Evolutionary conservation across 2,888 invertebrate genomes (phyloP), one percentile per base, ranked within the genome.

Genomic region (Mystacides longicornis): DNA sequence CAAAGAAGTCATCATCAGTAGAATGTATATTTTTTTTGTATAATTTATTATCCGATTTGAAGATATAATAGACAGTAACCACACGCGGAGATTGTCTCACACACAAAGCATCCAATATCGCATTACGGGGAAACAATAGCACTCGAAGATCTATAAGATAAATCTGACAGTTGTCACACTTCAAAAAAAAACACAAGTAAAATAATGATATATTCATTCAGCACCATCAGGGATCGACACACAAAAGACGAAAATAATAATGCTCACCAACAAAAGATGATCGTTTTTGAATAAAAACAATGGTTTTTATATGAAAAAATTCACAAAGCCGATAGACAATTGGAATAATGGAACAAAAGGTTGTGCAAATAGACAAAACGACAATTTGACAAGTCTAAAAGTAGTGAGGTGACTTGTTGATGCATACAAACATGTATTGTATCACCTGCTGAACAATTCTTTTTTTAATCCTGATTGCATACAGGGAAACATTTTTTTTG

Each of bases 391-490:
- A 37, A 14, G 37, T 7, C 37, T n/a, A n/a, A n/a, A n/a, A n/a
- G n/a, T n/a, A n/a, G n/a, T n/a, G n/a, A n/a, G n/a, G n/a, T n/a
- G n/a, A n/a, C n/a, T n/a, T n/a, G n/a, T n/a, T n/a, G n/a, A n/a
- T n/a, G n/a, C n/a, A n/a, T n/a, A n/a, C n/a, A n/a, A n/a, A n/a
- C n/a, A n/a, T n/a, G n/a, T n/a, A n/a, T n/a, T n/a, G n/a, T n/a
- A n/a, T n/a, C n/a, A n/a, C n/a, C n/a, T n/a, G n/a, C 14, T 14
- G 16, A 14, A 37, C 37, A 37, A 37, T 7, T 4, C 14, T n/a
- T n/a, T n/a, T n/a, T n/a, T 37, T 37, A 37, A 37, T 37, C 37
- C 37, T 37, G 37, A 37, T 37, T 37, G 14, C 27, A 37, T n/a
- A 37, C 14, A n/a, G 14, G 37, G 14, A 16, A 37, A 3, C 14